phyloP scores from a whole-genome alignment of 2,797 vertebrate species.

The Hoplostethus mediterraneus region DNA sequence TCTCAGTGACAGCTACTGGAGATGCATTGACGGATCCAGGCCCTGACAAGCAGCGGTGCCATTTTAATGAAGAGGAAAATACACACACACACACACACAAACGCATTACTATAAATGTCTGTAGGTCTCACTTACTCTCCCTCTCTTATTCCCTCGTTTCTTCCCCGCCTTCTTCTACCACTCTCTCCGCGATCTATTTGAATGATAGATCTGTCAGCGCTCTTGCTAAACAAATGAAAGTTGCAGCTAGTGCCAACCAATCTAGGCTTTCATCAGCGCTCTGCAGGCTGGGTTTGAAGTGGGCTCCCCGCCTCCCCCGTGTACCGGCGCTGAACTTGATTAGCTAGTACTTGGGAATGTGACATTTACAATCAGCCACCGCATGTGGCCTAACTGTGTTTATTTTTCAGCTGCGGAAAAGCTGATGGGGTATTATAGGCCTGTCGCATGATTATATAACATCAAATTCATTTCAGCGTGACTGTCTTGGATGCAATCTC shows the following conservation, averaged over 20 bases:
- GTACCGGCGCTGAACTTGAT: slow-evolving; percentile 66
- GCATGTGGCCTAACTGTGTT: slow-evolving; percentile 50
- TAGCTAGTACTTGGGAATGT: slow-evolving; percentile 67
- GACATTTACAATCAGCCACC: slow-evolving; percentile 64
- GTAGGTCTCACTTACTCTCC: slow-evolving; percentile 34
- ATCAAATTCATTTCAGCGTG: slow-evolving; percentile 3
- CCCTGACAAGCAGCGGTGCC: slow-evolving; percentile 49
- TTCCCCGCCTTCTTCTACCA: slow-evolving; percentile 39
- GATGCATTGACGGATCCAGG: slow-evolving; percentile 55
- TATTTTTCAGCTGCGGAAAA: slow-evolving; percentile 42
- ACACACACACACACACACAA: slow-evolving; percentile 15
- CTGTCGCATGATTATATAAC: slow-evolving; percentile 26
- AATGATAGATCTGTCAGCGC: slow-evolving; percentile 70
- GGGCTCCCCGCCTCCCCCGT: slow-evolving; percentile 40
- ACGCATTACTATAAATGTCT: slow-evolving; percentile 36
- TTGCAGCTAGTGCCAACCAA: slow-evolving; percentile 49
- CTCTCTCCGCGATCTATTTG: slow-evolving; percentile 67
- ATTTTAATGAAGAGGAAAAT: slow-evolving; percentile 71
- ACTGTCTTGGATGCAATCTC: not conserved
- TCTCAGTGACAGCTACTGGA: slow-evolving; percentile 60
- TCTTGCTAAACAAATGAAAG: slow-evolving; percentile 75
- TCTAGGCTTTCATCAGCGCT: slow-evolving; percentile 67
- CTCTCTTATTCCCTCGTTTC: slow-evolving; percentile 43
- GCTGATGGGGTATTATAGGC: slow-evolving; percentile 37
- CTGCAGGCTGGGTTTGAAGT: slow-evolving; percentile 57